phyloP scores from a whole-genome alignment of 2,113 vertebrate species.

The Austrofundulus limnaeus region DNA sequence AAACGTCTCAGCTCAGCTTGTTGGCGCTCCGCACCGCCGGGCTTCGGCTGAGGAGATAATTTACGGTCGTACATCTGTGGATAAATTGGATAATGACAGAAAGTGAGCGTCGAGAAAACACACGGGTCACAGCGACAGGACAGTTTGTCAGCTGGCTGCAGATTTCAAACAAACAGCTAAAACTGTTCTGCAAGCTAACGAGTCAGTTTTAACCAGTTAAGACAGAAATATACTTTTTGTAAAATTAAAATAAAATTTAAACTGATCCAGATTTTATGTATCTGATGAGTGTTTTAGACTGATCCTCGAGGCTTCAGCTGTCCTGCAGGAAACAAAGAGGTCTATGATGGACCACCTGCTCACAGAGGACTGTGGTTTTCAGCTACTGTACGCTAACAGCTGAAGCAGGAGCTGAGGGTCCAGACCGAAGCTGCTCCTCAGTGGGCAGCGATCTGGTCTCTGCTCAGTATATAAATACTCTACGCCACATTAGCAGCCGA shows the following conservation, averaged over 20 bases:
- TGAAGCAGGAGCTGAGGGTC: constrained; percentile 56
- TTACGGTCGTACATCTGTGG: constrained; percentile 55
- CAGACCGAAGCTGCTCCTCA: constrained; percentile 38
- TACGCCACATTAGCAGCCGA: constrained; percentile 77
- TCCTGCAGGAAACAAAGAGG: constrained; percentile 54
- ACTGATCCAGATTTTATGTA: too few relatives aligned
- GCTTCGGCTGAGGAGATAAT: constrained; percentile 46
- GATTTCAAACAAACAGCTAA: constrained; percentile 3
- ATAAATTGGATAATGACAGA: constrained; percentile 65
- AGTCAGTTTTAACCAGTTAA: too few relatives aligned
- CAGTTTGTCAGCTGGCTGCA: constrained; percentile 18
- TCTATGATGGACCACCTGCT: constrained; percentile 66
- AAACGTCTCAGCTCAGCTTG: constrained; percentile 42
- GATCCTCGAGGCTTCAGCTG: constrained; percentile 37
- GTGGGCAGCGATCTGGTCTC: constrained; percentile 66
- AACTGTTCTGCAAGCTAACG: too few relatives aligned
- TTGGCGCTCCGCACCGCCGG: constrained; percentile 17
- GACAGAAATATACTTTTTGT: too few relatives aligned
- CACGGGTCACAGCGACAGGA: constrained; percentile 13
- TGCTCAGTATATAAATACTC: constrained; percentile 74
- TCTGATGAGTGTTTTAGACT: too few relatives aligned
- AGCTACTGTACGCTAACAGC: constrained; percentile 71
- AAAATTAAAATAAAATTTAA: too few relatives aligned
- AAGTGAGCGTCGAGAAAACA: constrained; percentile 39
- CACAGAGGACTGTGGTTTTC: constrained; percentile 61